phyloP scores from a whole-genome alignment of 1,140 invertebrate species.

The Drosophila novamexicana region DNA sequence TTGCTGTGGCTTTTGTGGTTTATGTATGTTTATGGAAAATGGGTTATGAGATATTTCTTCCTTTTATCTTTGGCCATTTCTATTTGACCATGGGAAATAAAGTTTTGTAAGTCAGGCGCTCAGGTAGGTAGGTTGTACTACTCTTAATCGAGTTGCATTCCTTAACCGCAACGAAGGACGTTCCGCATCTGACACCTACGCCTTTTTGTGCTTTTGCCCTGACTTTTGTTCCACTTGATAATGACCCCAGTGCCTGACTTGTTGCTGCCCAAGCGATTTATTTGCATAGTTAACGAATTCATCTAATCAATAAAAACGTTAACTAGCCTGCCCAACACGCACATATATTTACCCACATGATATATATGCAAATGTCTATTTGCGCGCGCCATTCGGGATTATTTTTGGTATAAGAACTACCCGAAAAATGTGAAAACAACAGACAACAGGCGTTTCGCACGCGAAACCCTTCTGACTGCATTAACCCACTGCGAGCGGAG shows the following conservation, averaged over 20 bases:
- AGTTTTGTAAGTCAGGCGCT: slow-evolving; percentile 50
- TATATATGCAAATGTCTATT: slow-evolving; percentile 31
- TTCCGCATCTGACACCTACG: slow-evolving; percentile 72
- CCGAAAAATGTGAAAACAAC: not conserved
- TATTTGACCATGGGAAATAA: slow-evolving; percentile 83
- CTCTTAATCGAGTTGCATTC: slow-evolving; percentile 67
- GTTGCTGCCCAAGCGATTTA: slow-evolving; percentile 47
- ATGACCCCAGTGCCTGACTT: slow-evolving; percentile 35
- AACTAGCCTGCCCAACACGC: not conserved
- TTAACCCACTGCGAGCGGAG: slow-evolving; percentile 72
- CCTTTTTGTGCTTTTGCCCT: slow-evolving; percentile 4
- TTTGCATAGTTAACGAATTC: slow-evolving; percentile 24
- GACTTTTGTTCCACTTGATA: slow-evolving; percentile 38
- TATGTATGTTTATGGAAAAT: slow-evolving; percentile 82
- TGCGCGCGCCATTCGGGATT: slow-evolving; percentile 7
- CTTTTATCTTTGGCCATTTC: slow-evolving; percentile 76
- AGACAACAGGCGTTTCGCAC: slow-evolving; percentile 4
- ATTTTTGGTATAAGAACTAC: slow-evolving; percentile 9
- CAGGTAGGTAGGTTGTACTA: slow-evolving; percentile 25
- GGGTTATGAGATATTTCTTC: slow-evolving; percentile 80
- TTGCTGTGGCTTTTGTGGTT: slow-evolving; percentile 65
- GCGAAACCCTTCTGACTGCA: slow-evolving; percentile 30
- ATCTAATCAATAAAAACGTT: slow-evolving; percentile 14
- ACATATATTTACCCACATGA: not conserved
- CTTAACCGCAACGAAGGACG: slow-evolving; percentile 57